phyloP scores from a whole-genome alignment of 1,140 invertebrate species.

The Rhyzopertha dominica region DNA sequence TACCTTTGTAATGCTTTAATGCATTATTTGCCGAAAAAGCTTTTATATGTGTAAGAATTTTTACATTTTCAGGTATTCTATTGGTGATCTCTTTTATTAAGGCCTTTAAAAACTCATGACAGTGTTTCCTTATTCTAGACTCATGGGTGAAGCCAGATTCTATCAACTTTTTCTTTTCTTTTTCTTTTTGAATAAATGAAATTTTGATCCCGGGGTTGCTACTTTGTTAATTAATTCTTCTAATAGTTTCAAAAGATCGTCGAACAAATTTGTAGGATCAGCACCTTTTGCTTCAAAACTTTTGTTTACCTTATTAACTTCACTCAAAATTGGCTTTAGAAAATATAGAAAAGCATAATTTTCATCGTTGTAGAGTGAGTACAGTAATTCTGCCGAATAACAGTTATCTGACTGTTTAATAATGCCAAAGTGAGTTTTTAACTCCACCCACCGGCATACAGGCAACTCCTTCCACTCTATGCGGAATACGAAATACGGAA shows the following conservation, averaged over 20 bases:
- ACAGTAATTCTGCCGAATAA: slow-evolving; percentile 11
- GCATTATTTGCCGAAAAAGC: slow-evolving; percentile 7
- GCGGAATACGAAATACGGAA: too few relatives aligned
- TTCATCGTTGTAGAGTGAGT: slow-evolving; percentile 3
- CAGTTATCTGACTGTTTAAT: slow-evolving; percentile 8
- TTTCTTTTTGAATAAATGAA: slow-evolving; percentile 9
- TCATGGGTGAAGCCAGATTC: slow-evolving; percentile 13
- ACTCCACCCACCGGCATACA: slow-evolving; percentile 43
- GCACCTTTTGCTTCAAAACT: slow-evolving; percentile 2
- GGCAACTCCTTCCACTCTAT: too few relatives aligned
- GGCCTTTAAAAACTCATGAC: slow-evolving; percentile 1
- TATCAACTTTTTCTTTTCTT: slow-evolving; percentile 1
- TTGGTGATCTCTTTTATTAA: slow-evolving; percentile 10
- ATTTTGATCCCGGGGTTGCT: slow-evolving; percentile 7
- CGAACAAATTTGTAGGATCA: slow-evolving; percentile 4
- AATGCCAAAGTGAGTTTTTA: slow-evolving; percentile 28
- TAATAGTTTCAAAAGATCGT: slow-evolving; percentile 5
- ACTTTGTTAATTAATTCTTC: slow-evolving; percentile 10
- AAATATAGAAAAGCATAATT: slow-evolving; percentile 5
- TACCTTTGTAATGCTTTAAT: too few relatives aligned
- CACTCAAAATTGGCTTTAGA: slow-evolving; percentile 2
- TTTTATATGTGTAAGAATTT: slow-evolving; percentile 11
- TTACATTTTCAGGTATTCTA: slow-evolving; percentile 10
- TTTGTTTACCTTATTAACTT: slow-evolving; percentile 6
- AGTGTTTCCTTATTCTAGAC: slow-evolving; percentile 8